Evolutionary conservation across 1,140 invertebrate genomes (phyloP), one percentile per base, ranked within the genome.

Genomic region (Achatina immaculata): DNA sequence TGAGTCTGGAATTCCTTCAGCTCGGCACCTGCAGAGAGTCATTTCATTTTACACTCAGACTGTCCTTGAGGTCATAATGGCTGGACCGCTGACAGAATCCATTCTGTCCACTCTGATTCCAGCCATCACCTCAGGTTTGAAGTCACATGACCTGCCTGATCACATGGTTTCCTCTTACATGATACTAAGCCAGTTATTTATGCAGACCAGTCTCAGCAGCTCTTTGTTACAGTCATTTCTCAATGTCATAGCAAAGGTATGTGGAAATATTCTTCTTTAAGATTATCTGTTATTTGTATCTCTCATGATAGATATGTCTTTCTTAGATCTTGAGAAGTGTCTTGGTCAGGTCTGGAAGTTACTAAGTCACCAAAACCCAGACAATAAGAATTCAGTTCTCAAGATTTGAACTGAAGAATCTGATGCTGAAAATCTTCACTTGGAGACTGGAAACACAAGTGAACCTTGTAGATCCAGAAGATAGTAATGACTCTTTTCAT

Each of bases 31-130:
- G 19, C 94, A 94, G 71, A 94, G 94, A 0, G 91, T 95, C 14
- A 94, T 95, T 86, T 94, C 94, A 4, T 97, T 97, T 90, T 96
- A 95, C 87, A 94, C 95, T 77, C 94, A 94, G 1, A 93, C 94
- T 1, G 89, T 95, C 3, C 92, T 95, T 73, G 95, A 95, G 3
- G 93, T 94, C 31, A 90, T 96, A 43, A 93, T 95, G 82, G 88
- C 88, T 0, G 86, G 91, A 34, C 85, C 87, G 28, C 88, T 96
- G 0, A 93, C 92, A 0, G 96, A 97, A 85, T 88, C 93, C 66
- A 93, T 96, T 76, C 89, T 97, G 0, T 93, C 93, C 78, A 92
- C 94, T 31, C 91, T 97, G 6, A 86, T 97, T 28, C 94, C 95
- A 40, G 92, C 94, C 3, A 83, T 97, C 31, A 87, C 94, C 0